Percentiles rank a stretch among this genome's conserved stretches.
Conservation (phyloP, 2,113 vertebrate genomes). For the Phrynocephalus versicolor region DNA sequence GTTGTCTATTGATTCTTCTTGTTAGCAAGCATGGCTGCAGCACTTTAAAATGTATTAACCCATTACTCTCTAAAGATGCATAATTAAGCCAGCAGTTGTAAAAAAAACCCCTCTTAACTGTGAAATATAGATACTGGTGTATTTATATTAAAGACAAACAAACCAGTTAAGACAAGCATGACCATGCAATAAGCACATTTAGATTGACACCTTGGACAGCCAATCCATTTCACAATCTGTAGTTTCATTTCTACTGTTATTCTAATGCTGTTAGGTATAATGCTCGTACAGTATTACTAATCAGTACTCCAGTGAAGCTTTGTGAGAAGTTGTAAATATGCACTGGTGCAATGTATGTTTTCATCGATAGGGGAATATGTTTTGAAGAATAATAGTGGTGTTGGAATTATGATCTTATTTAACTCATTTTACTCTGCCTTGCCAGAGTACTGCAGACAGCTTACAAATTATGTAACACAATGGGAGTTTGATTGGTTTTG, state of each 20-base stretch:
- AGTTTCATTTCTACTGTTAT: neutral
- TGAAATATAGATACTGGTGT: neutral
- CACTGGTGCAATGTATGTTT: neutral
- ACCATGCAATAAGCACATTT: neutral
- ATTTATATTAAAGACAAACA: neutral
- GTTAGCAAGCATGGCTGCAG: constrained; percentile 32
- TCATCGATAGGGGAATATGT: neutral
- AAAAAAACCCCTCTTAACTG: constrained; percentile 28
- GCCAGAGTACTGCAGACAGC: neutral
- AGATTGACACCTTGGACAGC: no score
- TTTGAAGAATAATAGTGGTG: neutral
- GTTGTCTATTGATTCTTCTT: constrained; percentile 44
- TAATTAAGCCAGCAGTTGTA: constrained; percentile 5
- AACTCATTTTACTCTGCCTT: neutral
- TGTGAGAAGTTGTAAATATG: no score
- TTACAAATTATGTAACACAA: neutral
- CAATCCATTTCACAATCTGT: neutral
- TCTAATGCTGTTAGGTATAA: neutral
- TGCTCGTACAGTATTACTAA: neutral
- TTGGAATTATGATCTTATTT: constrained; percentile 1
- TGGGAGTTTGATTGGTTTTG: neutral
- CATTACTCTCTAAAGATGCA: constrained; percentile 51
- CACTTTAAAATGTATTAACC: constrained; percentile 27
- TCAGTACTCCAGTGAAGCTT: neutral
- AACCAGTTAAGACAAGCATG: neutral